phyloP scores from a whole-genome alignment of 2,113 vertebrate genomes.

The western clawed frog (Xenopus tropicalis) region DNA sequence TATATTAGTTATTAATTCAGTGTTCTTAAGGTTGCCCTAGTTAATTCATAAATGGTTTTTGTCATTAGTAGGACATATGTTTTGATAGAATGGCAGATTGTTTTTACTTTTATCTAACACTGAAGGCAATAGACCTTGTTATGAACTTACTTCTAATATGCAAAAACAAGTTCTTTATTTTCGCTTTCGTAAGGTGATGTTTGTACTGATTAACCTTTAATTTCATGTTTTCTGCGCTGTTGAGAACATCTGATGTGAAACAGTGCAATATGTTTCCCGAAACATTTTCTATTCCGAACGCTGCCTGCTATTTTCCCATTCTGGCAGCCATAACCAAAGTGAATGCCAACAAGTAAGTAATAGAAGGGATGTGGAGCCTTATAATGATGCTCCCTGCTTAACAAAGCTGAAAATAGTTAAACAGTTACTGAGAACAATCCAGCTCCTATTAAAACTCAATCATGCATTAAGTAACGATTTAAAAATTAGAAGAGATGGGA shows the following conservation, averaged over 20 bases:
- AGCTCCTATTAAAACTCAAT: too few relatives aligned
- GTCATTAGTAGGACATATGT: too few relatives aligned
- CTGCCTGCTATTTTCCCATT: neutral
- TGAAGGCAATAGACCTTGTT: too few relatives aligned
- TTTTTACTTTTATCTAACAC: too few relatives aligned
- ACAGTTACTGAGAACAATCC: too few relatives aligned
- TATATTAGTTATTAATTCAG: too few relatives aligned
- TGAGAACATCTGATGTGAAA: neutral
- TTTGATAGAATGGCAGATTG: too few relatives aligned
- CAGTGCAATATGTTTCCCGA: neutral
- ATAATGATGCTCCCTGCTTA: neutral
- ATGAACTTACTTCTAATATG: too few relatives aligned
- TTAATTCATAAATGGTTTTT: too few relatives aligned
- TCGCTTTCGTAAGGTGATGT: neutral
- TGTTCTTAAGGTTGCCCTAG: too few relatives aligned
- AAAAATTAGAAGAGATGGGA: too few relatives aligned
- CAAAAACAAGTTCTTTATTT: neutral
- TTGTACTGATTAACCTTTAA: neutral
- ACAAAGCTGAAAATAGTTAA: neutral
- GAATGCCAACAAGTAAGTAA: constrained; percentile 1
- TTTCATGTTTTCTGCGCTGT: neutral
- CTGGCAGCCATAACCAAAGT: neutral
- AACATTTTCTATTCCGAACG: neutral
- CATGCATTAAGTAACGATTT: too few relatives aligned
- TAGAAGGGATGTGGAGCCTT: neutral